Percentiles rank a stretch among this genome's conserved stretches.
These are phyloP conservation scores for Dicaeum eximium DNA, from an alignment of 2,113 vertebrate genomes.

Conservation along the genomic window DNA sequence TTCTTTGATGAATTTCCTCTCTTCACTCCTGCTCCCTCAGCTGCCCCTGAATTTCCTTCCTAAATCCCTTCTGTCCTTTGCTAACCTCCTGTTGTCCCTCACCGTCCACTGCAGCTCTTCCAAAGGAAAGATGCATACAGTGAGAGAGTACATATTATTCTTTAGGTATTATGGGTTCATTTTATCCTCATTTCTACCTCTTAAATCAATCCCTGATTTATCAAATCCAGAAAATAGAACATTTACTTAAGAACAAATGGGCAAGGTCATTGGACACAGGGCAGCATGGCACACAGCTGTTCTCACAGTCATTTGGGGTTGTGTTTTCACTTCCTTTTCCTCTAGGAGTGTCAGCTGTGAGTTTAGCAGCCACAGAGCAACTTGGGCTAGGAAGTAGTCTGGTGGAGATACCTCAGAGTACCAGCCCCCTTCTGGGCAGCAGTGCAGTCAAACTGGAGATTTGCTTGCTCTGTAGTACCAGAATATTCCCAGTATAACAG, in stretches of 20 bases:
- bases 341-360: not conserved
- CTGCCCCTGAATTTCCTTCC: conserved; percentile 47
- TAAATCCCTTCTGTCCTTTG: conserved; percentile 56
- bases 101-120: not conserved
- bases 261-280: not conserved
- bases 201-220: conserved; percentile 28
- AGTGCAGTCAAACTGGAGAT: not conserved
- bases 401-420: not conserved
- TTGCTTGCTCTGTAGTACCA: not conserved
- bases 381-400: not conserved
- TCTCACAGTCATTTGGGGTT: not conserved
- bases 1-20: conserved; percentile 52
- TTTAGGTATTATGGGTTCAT: not conserved
- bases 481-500: not conserved
- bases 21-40: conserved; percentile 27
- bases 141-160: not conserved
- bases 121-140: fast-evolving
- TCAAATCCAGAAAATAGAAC: not conserved
- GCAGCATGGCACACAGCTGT: not conserved
- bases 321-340: not conserved
- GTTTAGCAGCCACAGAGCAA: not conserved
- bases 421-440: not conserved
- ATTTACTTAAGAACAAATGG: not conserved
- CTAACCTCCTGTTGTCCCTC: conserved; percentile 23
- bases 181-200: conserved; percentile 15